A percentile compares a stretch with the other conserved stretches of the same genome.
Evolutionary conservation across 2,888 invertebrate species (phyloP).

Genomic region (Stenodera caucasica): DNA sequence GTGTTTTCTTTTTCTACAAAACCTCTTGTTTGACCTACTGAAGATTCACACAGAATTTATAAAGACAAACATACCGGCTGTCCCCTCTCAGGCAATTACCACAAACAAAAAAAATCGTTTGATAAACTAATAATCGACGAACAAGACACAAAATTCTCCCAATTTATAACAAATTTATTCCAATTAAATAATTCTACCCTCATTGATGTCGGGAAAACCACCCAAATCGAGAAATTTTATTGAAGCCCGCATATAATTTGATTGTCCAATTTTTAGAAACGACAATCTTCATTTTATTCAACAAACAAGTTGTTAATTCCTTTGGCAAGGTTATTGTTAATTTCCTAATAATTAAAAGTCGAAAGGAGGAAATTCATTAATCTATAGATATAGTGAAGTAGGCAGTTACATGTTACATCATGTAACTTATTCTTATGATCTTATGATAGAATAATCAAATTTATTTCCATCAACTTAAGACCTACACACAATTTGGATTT

Average conservation of each 20-base stretch:
- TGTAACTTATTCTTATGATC: too few relatives aligned
- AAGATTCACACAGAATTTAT: neutral
- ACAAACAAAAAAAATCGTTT: too few relatives aligned
- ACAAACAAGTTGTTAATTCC: neutral
- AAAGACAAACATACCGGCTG: too few relatives aligned
- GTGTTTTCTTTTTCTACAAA: neutral
- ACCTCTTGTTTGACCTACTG: conserved; percentile 1
- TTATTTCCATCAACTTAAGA: too few relatives aligned
- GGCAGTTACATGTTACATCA: neutral
- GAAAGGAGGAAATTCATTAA: conserved; percentile 2
- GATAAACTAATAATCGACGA: too few relatives aligned
- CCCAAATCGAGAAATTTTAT: too few relatives aligned
- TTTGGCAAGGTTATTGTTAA: conserved; percentile 1
- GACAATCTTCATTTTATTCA: neutral
- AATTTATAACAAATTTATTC: neutral
- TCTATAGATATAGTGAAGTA: neutral
- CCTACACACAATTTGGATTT: neutral
- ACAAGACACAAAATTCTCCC: neutral
- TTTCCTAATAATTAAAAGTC: neutral
- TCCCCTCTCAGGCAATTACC: too few relatives aligned
- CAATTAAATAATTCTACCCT: neutral
- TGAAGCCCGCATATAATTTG: neutral
- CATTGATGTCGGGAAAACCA: neutral
- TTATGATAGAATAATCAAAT: too few relatives aligned
- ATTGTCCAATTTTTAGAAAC: neutral